phyloP scores from a whole-genome alignment of 2,797 vertebrate species.

The Lepilemur ruficaudatus region DNA sequence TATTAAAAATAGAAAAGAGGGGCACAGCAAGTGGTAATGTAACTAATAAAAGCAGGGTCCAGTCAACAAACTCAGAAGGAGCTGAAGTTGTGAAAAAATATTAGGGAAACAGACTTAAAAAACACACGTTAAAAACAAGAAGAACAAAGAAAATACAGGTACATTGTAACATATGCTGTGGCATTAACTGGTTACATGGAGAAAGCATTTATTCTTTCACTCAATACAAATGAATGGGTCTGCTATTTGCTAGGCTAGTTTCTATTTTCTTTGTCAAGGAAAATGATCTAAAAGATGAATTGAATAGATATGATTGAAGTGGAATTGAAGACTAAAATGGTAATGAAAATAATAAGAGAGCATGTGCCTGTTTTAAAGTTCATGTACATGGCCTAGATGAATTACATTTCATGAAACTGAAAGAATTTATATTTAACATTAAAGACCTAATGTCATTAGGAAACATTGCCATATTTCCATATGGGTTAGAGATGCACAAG shows the following conservation, averaged over 20 bases:
- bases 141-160: not conserved
- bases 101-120: not conserved
- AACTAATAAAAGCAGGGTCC: not conserved
- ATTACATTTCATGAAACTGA: not conserved
- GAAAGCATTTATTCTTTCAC: not conserved
- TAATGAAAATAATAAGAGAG: slow-evolving; percentile 21
- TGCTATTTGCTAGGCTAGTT: not conserved
- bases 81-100: not conserved
- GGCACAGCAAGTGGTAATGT: not conserved
- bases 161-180: not conserved
- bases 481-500: not conserved
- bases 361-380: not conserved
- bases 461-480: not conserved
- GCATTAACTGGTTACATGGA: not conserved
- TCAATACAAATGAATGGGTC: not conserved
- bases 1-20: not conserved
- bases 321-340: slow-evolving; percentile 1
- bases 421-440: not conserved
- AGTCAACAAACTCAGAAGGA: not conserved
- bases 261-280: not conserved
- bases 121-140: not conserved
- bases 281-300: not conserved
- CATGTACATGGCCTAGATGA: not conserved
- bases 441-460: not conserved
- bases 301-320: not conserved